Evolutionary conservation across 2,113 vertebrate species (phyloP).

Genomic region (Indicator indicator): DNA sequence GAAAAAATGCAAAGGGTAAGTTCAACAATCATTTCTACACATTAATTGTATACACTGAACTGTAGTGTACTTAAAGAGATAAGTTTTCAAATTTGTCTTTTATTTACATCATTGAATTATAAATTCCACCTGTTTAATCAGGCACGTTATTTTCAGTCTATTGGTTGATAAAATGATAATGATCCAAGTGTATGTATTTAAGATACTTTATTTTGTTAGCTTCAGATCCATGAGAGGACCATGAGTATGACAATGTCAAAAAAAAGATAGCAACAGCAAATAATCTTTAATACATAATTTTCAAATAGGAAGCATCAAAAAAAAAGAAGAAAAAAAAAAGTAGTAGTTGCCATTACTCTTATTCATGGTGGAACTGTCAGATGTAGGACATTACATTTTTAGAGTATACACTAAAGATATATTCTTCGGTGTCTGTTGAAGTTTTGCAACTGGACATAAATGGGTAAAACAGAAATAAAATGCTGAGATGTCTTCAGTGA

Average conservation of each 20-base stretch:
- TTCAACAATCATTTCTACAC: background rate
- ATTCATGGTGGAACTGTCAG: background rate
- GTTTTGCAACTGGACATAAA: background rate
- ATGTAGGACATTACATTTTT: background rate
- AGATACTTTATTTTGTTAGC: background rate
- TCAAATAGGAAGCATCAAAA: background rate
- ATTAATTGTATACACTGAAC: fast-evolving
- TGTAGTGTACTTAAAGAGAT: background rate
- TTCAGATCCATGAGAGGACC: background rate
- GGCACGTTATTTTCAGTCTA: background rate
- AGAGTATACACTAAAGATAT: background rate
- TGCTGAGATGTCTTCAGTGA: background rate
- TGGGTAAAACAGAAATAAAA: background rate
- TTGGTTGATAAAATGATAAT: background rate
- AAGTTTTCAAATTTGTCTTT: background rate
- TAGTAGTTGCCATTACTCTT: background rate
- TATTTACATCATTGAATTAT: background rate
- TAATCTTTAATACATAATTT: background rate
- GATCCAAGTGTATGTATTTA: background rate
- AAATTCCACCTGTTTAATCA: background rate
- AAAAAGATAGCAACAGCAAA: background rate
- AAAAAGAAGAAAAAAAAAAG: background rate
- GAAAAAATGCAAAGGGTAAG: background rate
- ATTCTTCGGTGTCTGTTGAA: background rate
- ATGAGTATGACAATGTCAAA: background rate